Evolutionary conservation across 2,113 vertebrate species (phyloP), one percentile per base, ranked within the genome.

Genomic region (Tupaia chinensis): DNA sequence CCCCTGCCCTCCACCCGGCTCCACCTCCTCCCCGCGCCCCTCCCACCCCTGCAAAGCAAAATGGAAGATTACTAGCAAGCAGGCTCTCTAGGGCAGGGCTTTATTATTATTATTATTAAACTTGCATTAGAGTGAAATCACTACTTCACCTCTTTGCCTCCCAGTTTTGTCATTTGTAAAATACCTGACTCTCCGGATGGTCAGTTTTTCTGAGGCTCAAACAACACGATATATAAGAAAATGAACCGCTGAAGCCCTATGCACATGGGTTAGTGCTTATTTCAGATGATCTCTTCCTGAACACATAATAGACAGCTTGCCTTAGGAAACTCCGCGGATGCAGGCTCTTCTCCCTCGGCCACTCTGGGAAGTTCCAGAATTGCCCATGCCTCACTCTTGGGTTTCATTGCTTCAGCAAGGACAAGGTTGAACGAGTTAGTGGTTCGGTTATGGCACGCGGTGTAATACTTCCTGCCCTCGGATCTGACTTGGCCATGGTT

Each of bases 401-500:
- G 12, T 94, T 93, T 82, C 22, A 69, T 92, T 84, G 83, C 44
- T 95, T 97, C 69, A 95, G 96, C 95, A 96, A 93, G 77, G 73
- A 90, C 60, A 92, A 85, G 81, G 95, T 53, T 95, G 76, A 93
- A 44, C 87, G 89, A 85, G 65, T 96, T 95, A 92, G 91, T 29
- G 91, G 96, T 96, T 90, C 82, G 92, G 89, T 86, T 96, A 85
- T 79, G 91, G 88, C 58, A 74, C 60, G 25, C 34, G 78, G 87
- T 72, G 73, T 70, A 95, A 94, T 79, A 92, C 87, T 97, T 97
- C 96, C 94, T 97, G 89, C 81, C 61, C 95, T 96, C 80, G 96
- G 96, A 97, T 97, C 97, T 96, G 93, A 94, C 89, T 96, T 89
- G 81, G 84, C 87, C 83, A 79, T 96, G 97, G 96, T 97, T 95